Conservation (phyloP, 2,888 invertebrate genomes). For the Lumbricus terrestris region DNA sequence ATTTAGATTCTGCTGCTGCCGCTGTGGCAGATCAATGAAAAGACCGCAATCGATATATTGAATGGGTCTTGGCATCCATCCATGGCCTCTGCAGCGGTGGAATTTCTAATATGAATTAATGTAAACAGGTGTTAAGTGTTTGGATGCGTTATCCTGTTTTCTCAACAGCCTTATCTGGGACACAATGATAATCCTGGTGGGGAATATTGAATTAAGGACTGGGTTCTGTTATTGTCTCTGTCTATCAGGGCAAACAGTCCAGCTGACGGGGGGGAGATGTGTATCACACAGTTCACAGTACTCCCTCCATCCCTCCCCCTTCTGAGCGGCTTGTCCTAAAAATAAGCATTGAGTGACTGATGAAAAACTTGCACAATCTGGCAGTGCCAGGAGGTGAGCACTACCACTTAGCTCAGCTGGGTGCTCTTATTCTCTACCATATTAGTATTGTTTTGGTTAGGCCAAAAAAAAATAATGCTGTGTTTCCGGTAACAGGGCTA, state of each 20-base stretch:
- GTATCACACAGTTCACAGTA: background rate
- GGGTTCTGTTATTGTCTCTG: background rate
- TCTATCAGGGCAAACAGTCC: background rate
- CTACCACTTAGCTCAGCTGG: background rate
- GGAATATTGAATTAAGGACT: background rate
- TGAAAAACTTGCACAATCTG: background rate
- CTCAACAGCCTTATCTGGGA: background rate
- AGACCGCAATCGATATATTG: background rate
- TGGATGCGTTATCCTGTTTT: background rate
- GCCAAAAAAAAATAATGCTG: too few species aligned
- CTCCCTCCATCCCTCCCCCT: too few species aligned
- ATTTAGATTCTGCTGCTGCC: background rate
- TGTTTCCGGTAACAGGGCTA: too few species aligned
- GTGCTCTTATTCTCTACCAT: background rate
- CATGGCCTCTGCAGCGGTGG: too few species aligned
- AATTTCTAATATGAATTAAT: background rate
- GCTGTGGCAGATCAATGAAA: constrained; percentile 3
- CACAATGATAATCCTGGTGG: background rate
- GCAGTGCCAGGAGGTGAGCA: background rate
- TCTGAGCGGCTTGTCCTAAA: background rate
- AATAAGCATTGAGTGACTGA: background rate
- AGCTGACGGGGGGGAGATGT: background rate
- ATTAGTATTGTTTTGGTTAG: background rate
- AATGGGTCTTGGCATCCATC: background rate
- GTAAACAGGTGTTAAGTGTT: constrained; percentile 3